phyloP scores from a whole-genome alignment of 1,140 invertebrate species.

The Leptinotarsa lineolata region DNA sequence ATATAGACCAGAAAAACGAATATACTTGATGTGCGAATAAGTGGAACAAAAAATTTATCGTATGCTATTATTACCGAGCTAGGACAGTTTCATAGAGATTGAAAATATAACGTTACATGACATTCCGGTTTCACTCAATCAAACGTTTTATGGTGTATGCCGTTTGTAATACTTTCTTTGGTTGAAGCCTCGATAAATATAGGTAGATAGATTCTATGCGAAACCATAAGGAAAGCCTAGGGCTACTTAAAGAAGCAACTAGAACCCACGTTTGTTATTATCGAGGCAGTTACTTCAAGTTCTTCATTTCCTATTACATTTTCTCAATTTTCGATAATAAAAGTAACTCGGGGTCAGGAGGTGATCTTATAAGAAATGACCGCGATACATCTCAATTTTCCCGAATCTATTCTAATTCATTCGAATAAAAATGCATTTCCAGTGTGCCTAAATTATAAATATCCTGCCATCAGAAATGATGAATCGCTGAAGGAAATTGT shows the following conservation, averaged over 20 bases:
- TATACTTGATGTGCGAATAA: background rate
- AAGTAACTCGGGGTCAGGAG: too few relatives aligned
- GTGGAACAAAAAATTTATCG: background rate
- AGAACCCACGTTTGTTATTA: too few relatives aligned
- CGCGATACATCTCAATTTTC: too few relatives aligned
- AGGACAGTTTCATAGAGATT: background rate
- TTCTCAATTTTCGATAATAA: too few relatives aligned
- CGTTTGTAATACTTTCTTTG: background rate
- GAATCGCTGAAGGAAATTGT: too few relatives aligned
- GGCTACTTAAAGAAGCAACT: background rate
- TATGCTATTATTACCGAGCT: background rate
- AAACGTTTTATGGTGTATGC: background rate
- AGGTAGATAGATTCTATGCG: background rate
- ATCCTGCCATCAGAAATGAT: too few relatives aligned
- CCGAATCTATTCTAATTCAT: too few relatives aligned
- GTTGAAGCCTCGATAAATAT: background rate
- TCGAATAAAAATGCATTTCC: too few relatives aligned
- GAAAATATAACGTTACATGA: slow-evolving; percentile 3
- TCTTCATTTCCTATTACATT: too few relatives aligned
- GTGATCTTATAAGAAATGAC: too few relatives aligned
- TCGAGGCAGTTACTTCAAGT: too few relatives aligned
- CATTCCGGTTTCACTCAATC: slow-evolving; percentile 1
- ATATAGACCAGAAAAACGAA: background rate
- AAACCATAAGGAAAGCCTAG: background rate
- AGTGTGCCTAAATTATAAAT: too few relatives aligned